Base-by-base conservation (phyloP, 1,140 invertebrate species). In the Xylocopa sonorina region DNA sequence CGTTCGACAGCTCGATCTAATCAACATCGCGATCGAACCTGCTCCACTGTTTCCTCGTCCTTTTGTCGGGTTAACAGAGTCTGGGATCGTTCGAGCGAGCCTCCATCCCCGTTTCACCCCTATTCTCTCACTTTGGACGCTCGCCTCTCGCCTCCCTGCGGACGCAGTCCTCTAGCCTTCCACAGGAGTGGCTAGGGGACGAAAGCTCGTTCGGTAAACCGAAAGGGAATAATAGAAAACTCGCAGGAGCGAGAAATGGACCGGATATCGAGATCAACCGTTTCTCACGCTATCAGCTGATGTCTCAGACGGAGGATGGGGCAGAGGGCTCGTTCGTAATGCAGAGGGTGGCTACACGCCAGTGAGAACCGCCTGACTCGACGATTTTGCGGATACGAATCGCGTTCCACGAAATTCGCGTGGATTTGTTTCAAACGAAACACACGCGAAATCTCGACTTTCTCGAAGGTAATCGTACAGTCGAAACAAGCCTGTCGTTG, bases 141-240 rank as follows among this genome's bases (percentile, higher is more conserved):
- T n/a, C n/a, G n/a, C 21, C 21, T 21, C 21, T 21, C 27, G 53
- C 21, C 18, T 21, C 12, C 4, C 53, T 53, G 53, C 7, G 53
- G 53, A 29, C 53, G 16, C n/a, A n/a, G n/a, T n/a, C n/a, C n/a
- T n/a, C n/a, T n/a, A n/a, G n/a, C 14, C 7, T 16, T 16, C 27
- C 14, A 12, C 34, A n/a, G 38, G 10, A 38, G 27, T 2, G 9
- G 7, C 18, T n/a, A 43, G 9, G 1, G 32, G 62, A 16, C n/a
- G 62, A 64, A 64, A 64, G 62, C 62, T 64, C 62, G 62, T 64
- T 63, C 41, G 62, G 62, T 43, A 63, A 63, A 63, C 62, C 62
- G 38, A 63, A 46, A 46, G 43, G 62, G 62, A 63, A 63, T 63
- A 63, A 63, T 63, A 63, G 62, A 63, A 63, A 43, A 38, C 62